These are phyloP conservation scores for Gavialis gangeticus DNA, from an alignment of 2,113 vertebrate genomes.

Conservation along the genomic window DNA sequence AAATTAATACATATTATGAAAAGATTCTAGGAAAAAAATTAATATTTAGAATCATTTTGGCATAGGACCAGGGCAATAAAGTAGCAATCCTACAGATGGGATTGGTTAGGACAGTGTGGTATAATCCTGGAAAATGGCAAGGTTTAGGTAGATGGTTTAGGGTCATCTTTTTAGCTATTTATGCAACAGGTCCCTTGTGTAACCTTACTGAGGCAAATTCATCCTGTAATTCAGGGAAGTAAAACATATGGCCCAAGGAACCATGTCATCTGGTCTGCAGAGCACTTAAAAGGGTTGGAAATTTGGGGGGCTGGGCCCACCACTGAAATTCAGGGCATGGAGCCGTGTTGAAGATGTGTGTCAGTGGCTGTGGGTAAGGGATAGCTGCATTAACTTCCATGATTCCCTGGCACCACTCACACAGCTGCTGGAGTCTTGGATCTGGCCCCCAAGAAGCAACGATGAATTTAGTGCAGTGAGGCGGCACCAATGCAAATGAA, in stretches of 20 bases:
- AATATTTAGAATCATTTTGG: not conserved
- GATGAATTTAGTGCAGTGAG: not conserved
- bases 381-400: no score
- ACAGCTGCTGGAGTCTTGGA: no score
- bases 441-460: no score
- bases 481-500: not conserved
- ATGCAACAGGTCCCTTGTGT: not conserved
- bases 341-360: no score
- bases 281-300: no score
- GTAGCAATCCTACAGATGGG: not conserved
- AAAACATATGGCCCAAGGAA: no score
- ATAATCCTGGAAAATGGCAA: not conserved
- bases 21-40: not conserved
- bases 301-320: no score
- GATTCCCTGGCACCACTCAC: no score
- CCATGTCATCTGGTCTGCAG: no score
- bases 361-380: no score
- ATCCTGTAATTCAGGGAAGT: not conserved
- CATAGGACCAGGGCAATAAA: not conserved
- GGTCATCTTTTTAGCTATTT: not conserved
- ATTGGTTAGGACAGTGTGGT: not conserved
- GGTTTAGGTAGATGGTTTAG: not conserved
- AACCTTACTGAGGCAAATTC: not conserved
- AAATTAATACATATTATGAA: not conserved
- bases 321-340: no score